Base-by-base conservation (phyloP, 2,113 vertebrate species). In the Acanthisitta chloris region DNA sequence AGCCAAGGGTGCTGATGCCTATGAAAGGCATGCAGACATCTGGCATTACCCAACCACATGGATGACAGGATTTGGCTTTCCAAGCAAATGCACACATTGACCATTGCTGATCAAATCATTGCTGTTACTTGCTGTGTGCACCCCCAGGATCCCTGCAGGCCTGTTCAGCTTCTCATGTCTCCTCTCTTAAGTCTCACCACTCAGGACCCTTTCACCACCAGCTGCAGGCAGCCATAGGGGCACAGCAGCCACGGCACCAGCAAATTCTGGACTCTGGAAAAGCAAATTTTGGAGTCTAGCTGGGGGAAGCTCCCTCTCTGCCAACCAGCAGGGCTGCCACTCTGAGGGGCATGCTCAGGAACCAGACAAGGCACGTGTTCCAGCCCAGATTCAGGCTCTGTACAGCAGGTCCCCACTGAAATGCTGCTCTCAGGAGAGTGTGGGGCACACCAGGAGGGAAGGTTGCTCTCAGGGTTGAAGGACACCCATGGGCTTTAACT, bases 71-170 rank as follows among this genome's bases (percentile, higher is more conserved):
- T 12, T 54, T 81, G 79, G 11, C 17, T 91, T 38, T 67, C 19
- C 42, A 62, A 62, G 48, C 0, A 0, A 26, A 21, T 0, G 0
- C 6, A 45, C 4, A 2, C 34, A 19, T n/a, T 74, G 77, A 17
- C 45, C 17, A 3, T 2, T 7, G 45, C 6, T 36, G 36, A 36
- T 20, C 0, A 0, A 16, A 31, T 23, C 0, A 0, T 7, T 2
- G 0, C 36, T 29, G 10, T 12, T 33, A 15, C 23, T 59, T 42
- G 33, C 33, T 46, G 12, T 5, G 24, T 25, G 12, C 31, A 51
- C 8, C 10, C 20, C 26, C n/a, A 74, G 51, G 8, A 51, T 48
- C 49, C 42, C 77, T 57, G 36, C 17, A 61, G 51, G 25, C 24
- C 51, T 57, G 16, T 19, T 31, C 46, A 55, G 34, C 12, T 84